Evolutionary conservation across 2,797 vertebrate genomes (phyloP).

Genomic region (Gadopsis marmoratus): DNA sequence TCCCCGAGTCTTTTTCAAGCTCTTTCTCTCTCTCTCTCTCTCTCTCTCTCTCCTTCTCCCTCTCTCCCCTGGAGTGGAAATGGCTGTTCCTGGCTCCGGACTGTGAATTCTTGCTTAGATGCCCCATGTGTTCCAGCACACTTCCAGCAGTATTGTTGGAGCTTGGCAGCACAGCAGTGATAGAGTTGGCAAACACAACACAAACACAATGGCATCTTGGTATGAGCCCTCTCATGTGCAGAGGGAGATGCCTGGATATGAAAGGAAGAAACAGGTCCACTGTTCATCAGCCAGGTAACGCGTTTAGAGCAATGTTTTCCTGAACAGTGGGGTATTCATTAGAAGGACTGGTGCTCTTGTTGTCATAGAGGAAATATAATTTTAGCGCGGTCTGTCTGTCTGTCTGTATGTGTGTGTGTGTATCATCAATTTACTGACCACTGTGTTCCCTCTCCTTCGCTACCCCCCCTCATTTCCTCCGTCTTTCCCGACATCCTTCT

Average conservation of each 20-base stretch:
- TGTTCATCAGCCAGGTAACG: constrained; percentile 16
- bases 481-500: constrained; percentile 15
- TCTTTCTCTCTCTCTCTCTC: neutral
- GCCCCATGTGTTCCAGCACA: constrained; percentile 46
- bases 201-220: constrained; percentile 38
- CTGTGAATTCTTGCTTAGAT: constrained; percentile 47
- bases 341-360: constrained; percentile 18
- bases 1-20: neutral
- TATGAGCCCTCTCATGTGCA: constrained; percentile 30
- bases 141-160: constrained; percentile 43
- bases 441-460: neutral
- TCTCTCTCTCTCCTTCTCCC: neutral
- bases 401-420: constrained; percentile 17
- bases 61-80: constrained; percentile 25
- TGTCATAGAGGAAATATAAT: constrained; percentile 42
- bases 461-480: neutral
- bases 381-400: constrained; percentile 27
- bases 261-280: constrained; percentile 6
- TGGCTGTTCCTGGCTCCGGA: constrained; percentile 17
- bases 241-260: constrained; percentile 3
- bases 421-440: constrained; percentile 44
- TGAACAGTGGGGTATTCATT: constrained; percentile 47
- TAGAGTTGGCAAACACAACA: constrained; percentile 27
- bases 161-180: constrained; percentile 38
- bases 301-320: constrained; percentile 20